Conservation (phyloP, 2,113 vertebrate species). For the Pagrus major region DNA sequence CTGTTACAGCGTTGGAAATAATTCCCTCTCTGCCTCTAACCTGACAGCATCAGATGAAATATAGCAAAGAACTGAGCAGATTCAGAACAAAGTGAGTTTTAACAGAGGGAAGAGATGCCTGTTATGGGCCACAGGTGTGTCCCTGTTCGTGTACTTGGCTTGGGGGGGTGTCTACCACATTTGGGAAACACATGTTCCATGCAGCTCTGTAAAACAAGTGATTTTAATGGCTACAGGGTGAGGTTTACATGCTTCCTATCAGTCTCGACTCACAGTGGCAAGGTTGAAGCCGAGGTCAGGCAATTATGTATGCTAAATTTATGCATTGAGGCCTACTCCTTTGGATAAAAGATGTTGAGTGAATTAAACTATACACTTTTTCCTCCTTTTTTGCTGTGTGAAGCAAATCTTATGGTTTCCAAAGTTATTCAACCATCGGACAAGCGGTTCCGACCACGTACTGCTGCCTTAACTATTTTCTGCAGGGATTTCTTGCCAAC, state of each 20-base stretch:
- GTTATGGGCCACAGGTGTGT: constrained; percentile 56
- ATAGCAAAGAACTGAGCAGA: background rate
- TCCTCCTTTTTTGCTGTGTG: background rate
- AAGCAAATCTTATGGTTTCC: background rate
- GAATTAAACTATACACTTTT: constrained; percentile 1
- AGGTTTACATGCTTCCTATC: constrained; percentile 26
- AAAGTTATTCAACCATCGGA: background rate
- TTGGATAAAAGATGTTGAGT: background rate
- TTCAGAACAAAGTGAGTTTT: background rate
- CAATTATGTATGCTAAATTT: background rate
- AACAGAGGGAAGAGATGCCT: background rate
- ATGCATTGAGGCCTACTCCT: background rate
- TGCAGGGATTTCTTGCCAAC: background rate
- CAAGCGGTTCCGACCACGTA: background rate
- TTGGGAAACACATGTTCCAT: constrained; percentile 68
- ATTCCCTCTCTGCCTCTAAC: constrained; percentile 29
- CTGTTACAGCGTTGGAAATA: constrained; percentile 52
- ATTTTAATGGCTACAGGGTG: constrained; percentile 44
- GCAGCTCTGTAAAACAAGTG: constrained; percentile 46
- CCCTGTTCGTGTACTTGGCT: constrained; percentile 49
- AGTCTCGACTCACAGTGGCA: background rate
- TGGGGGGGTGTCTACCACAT: constrained; percentile 51
- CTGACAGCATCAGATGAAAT: constrained; percentile 19
- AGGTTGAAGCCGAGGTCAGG: constrained; percentile 27
- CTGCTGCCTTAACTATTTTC: background rate